Percentiles rank a stretch among this genome's conserved stretches.
These are phyloP conservation scores for Epirrhoe alternata DNA, from an alignment of 2,888 invertebrate genomes.

Conservation along the genomic window DNA sequence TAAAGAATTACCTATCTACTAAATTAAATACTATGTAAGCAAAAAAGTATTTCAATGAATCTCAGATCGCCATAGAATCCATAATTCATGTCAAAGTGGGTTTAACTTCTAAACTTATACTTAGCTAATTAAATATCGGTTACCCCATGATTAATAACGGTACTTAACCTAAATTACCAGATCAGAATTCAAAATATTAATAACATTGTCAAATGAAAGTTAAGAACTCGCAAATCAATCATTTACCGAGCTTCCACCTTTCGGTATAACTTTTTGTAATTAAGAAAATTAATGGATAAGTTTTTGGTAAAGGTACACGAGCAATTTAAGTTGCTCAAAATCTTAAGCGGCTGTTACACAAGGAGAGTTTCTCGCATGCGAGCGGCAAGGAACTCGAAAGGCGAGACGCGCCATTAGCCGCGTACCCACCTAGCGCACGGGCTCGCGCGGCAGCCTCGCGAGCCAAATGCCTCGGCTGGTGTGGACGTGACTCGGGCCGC, in stretches of 20 bases:
- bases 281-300: conserved; percentile 50
- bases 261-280: conserved; percentile 55
- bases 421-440: no score
- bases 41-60: no score
- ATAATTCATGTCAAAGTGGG: no score
- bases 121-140: conserved; percentile 20
- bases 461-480: no score
- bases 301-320: not conserved
- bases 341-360: not conserved
- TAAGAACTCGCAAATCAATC: conserved; percentile 56
- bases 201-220: conserved; percentile 39
- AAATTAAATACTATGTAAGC: no score
- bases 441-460: no score
- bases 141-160: conserved; percentile 19
- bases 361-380: no score
- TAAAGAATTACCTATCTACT: no score
- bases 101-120: conserved; percentile 2
- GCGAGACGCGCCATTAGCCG: no score
- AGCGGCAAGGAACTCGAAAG: no score
- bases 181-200: conserved; percentile 37
- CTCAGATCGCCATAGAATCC: no score
- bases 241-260: conserved; percentile 49
- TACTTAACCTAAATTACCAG: conserved; percentile 28
- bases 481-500: no score
- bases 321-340: not conserved